Evolutionary conservation across 1,140 invertebrate species (phyloP), one percentile per base, ranked within the genome.

Genomic region (Oncopodura yosiiana): DNA sequence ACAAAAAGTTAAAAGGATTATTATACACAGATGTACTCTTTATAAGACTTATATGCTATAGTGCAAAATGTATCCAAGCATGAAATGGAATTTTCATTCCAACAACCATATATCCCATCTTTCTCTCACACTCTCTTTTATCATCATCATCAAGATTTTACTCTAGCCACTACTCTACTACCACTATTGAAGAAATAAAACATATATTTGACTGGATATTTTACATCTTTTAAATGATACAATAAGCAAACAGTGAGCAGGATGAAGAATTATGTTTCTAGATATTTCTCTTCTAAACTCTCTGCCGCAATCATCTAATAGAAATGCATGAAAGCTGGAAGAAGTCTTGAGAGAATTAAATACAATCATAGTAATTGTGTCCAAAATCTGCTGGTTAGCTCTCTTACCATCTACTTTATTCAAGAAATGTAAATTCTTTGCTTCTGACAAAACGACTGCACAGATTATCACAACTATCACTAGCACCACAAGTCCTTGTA

Each of bases 331-430:
- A 8, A 5, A 18, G 16, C 11, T 11, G 5, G 5, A 11, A 14
- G 5, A 39, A 6, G 11, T 39, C 38, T 39, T 18, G 38, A 39
- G 5, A 5, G 8, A 8, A 39, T 11, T 18, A 14, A 5, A 11
- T 18, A 11, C 11, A 9, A 41, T 18, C 18, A 6, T 41, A 41
- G 18, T 41, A 12, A 44, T 16, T 44, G 18, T 44, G 16, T 44
- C 42, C 42, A 44, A 9, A 18, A 6, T 41, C 11, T 11, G 19
- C 11, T 14, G 6, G 19, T 14, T 23, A 30, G 27, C 12, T n/a
- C n/a, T n/a, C 14, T 46, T 46, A 46, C 44, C 44, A n/a, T 46
- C 44, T 11, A 46, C 32, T 30, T 46, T 46, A 19, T 32, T 46
- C 9, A 46, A 24, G 29, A 19, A 46, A 19, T 32, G 19, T 3